Evolutionary conservation across 2,797 vertebrate species (phyloP).

Genomic region (Distichodus sexfasciatus): DNA sequence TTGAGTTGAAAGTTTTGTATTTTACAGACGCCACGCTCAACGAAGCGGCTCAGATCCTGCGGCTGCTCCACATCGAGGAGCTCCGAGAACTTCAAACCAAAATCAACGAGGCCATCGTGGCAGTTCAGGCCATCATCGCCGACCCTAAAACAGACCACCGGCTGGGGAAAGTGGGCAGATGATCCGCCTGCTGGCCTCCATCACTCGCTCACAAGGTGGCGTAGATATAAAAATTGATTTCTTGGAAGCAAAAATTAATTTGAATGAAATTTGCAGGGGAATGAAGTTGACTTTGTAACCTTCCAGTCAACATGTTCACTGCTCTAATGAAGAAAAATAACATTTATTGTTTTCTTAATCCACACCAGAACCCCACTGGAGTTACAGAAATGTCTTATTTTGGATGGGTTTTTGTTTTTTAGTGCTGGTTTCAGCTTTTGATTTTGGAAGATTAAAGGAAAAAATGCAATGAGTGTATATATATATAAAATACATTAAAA

Average conservation of each 20-base stretch:
- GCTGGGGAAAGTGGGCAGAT: slow-evolving; percentile 97
- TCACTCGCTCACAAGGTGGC: too few species aligned
- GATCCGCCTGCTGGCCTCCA: too few species aligned
- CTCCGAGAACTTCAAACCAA: slow-evolving; percentile 94
- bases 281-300: neutral
- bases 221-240: too few species aligned
- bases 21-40: slow-evolving; percentile 89
- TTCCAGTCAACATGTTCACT: neutral
- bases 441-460: neutral
- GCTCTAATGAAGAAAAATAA: neutral
- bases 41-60: slow-evolving; percentile 91
- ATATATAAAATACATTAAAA: slow-evolving; percentile 1
- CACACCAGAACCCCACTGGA: slow-evolving; percentile 1
- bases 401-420: neutral
- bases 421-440: neutral
- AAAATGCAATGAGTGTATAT: neutral
- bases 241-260: too few species aligned
- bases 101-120: slow-evolving; percentile 97
- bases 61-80: slow-evolving; percentile 95
- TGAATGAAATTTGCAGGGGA: too few species aligned
- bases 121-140: slow-evolving; percentile 95
- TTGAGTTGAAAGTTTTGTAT: too few species aligned
- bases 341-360: slow-evolving; percentile 14
- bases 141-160: slow-evolving; percentile 97
- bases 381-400: slow-evolving; percentile 13